These are phyloP conservation scores for Anastrepha obliqua DNA, from an alignment of 1,140 invertebrate species.

Conservation along the genomic window DNA sequence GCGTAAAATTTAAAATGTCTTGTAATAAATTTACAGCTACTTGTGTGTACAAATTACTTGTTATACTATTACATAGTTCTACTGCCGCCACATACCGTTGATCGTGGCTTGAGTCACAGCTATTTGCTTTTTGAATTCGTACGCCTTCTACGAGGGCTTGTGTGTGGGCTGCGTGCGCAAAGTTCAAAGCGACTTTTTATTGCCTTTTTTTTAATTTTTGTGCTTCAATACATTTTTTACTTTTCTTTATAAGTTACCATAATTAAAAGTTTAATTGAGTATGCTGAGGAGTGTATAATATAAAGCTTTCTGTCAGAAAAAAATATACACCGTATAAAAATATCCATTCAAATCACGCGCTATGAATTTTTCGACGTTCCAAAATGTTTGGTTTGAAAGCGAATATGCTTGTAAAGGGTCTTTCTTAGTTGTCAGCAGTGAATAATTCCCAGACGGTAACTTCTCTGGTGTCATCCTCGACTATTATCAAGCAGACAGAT, in stretches of 20 bases:
- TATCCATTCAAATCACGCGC: too few species aligned
- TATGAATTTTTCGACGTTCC: too few species aligned
- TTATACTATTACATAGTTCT: too few species aligned
- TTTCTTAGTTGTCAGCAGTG: too few species aligned
- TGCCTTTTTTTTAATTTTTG: neutral
- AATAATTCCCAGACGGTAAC: too few species aligned
- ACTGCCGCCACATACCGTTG: neutral
- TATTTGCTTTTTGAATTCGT: neutral
- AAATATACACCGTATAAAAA: too few species aligned
- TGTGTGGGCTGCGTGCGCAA: constrained; percentile 5
- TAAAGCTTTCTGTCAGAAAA: too few species aligned
- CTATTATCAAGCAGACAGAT: too few species aligned
- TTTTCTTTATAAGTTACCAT: neutral
- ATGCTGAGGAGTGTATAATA: neutral
- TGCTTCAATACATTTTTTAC: neutral
- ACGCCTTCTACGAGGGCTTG: neutral
- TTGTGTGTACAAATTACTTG: neutral
- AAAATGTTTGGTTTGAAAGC: too few species aligned
- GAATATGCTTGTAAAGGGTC: too few species aligned
- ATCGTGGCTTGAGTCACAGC: neutral
- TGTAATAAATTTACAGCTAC: neutral
- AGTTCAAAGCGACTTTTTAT: constrained; percentile 31
- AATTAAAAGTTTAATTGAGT: constrained; percentile 31
- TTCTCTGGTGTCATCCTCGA: too few species aligned
- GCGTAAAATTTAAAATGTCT: constrained; percentile 22